Evolutionary conservation across 2,113 vertebrate species (phyloP).

Genomic region (Trogon surrucura): DNA sequence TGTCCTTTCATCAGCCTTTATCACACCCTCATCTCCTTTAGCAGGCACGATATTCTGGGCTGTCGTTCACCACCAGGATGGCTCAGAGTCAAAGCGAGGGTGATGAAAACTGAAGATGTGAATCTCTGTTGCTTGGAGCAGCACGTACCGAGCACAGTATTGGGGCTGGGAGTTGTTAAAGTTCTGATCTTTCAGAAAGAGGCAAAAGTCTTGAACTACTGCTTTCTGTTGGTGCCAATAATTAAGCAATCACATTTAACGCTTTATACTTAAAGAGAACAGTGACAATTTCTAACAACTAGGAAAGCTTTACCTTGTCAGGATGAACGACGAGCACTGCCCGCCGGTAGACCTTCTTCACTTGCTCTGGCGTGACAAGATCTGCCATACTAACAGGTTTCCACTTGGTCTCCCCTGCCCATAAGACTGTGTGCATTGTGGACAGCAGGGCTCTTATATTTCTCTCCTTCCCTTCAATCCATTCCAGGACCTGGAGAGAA

Average conservation of each 20-base stretch:
- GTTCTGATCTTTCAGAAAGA: neutral
- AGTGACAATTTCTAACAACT: neutral
- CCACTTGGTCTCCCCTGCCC: slow-evolving; percentile 97
- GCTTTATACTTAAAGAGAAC: neutral
- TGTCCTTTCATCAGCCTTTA: neutral
- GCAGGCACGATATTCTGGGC: neutral
- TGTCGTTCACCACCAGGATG: neutral
- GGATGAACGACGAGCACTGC: slow-evolving; percentile 97
- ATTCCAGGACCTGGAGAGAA: slow-evolving; percentile 89
- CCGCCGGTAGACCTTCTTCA: slow-evolving; percentile 95
- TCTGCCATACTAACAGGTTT: slow-evolving; percentile 97
- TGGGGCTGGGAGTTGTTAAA: neutral
- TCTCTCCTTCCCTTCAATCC: slow-evolving; percentile 98
- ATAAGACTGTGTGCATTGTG: slow-evolving; percentile 97
- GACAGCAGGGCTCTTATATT: slow-evolving; percentile 96
- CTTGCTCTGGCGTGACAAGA: slow-evolving; percentile 96
- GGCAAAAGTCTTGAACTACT: neutral
- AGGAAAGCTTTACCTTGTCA: slow-evolving; percentile 87
- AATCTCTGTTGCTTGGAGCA: neutral
- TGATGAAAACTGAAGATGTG: neutral
- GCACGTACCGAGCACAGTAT: neutral
- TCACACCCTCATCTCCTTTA: neutral
- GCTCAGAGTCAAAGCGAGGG: neutral
- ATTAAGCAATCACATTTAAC: neutral
- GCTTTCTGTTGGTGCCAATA: neutral